These are phyloP conservation scores for Poeciliopsis retropinna DNA, from an alignment of 2,113 vertebrate species.

Conservation along the genomic window DNA sequence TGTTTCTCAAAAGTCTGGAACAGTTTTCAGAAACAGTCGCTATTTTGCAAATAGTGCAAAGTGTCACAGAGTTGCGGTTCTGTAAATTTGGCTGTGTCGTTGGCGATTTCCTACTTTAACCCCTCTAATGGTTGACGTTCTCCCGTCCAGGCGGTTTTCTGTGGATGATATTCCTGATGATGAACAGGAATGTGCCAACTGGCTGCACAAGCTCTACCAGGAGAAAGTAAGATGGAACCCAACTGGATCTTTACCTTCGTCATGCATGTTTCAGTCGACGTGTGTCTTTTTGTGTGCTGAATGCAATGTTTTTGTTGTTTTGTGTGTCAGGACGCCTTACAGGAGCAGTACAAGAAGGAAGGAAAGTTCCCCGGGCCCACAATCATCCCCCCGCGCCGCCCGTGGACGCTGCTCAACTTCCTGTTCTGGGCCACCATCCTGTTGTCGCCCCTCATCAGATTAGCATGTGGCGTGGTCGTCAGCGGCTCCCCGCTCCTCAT, in stretches of 20 bases:
- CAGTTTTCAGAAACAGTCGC: too few species aligned
- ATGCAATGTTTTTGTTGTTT: background rate
- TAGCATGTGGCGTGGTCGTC: conserved; percentile 90
- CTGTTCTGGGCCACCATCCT: conserved; percentile 94
- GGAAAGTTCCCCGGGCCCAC: conserved; percentile 88
- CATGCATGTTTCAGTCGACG: background rate
- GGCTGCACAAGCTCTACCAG: conserved; percentile 98
- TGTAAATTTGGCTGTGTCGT: too few species aligned
- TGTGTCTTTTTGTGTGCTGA: too few species aligned
- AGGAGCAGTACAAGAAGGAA: conserved; percentile 90
- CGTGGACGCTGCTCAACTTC: conserved; percentile 95
- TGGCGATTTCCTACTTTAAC: background rate
- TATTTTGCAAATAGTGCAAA: too few species aligned
- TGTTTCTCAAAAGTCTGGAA: background rate
- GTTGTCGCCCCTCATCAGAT: conserved; percentile 94
- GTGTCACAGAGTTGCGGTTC: too few species aligned
- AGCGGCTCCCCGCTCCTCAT: conserved; percentile 96
- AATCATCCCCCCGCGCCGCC: conserved; percentile 85
- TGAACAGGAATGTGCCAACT: conserved; percentile 90
- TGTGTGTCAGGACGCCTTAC: conserved; percentile 89
- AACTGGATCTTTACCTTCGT: background rate
- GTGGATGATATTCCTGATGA: conserved; percentile 92
- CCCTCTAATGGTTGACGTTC: background rate
- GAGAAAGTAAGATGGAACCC: conserved; percentile 85
- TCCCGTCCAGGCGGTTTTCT: conserved; percentile 86